Evolutionary conservation across 2,797 vertebrate genomes (phyloP).

Genomic region (Mormyrops attenuatus): DNA sequence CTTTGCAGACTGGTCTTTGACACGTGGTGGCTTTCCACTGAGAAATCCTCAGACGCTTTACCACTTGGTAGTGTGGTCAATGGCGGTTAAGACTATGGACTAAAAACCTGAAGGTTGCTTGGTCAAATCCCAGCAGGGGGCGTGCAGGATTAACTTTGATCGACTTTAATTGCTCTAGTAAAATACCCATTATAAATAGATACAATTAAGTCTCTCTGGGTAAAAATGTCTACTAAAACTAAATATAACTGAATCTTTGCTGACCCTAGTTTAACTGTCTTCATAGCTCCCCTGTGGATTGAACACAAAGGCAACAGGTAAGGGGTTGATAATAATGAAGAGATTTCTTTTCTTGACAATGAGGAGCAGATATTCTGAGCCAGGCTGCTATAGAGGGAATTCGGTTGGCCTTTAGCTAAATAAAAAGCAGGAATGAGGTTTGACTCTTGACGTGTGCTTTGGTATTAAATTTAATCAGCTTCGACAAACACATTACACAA

Average conservation of each 20-base stretch:
- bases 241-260: not conserved
- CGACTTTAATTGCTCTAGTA: constrained; percentile 4
- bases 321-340: not conserved
- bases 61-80: not conserved
- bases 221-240: constrained; percentile 14
- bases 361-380: not conserved
- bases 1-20: not conserved
- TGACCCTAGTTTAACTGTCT: not conserved
- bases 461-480: not conserved
- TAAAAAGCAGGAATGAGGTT: not conserved
- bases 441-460: not conserved
- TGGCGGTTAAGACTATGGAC: not conserved
- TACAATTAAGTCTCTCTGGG: not conserved
- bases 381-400: not conserved
- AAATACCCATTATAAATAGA: constrained; percentile 3
- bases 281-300: not conserved
- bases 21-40: not conserved
- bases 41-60: not conserved
- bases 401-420: not conserved
- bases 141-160: not conserved
- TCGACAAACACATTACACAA: not conserved
- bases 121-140: not conserved
- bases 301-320: not conserved
- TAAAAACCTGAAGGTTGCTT: not conserved
- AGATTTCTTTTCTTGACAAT: not conserved